Conservation (phyloP, 2,888 invertebrate genomes). For the Lutraria lutraria region DNA sequence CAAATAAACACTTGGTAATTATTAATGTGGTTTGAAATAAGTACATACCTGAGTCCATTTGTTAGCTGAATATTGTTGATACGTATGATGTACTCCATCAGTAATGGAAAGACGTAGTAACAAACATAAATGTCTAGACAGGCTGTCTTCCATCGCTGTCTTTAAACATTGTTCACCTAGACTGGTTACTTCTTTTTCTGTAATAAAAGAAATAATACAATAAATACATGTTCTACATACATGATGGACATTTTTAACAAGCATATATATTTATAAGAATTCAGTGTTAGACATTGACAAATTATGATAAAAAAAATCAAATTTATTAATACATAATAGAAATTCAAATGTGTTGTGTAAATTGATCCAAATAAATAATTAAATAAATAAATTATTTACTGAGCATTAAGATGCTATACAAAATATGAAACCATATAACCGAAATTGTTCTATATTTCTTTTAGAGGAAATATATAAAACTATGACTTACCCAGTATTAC, state of each 20-base stretch:
- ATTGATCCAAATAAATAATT: too few relatives aligned
- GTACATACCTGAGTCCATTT: conserved; percentile 41
- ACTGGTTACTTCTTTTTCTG: conserved; percentile 12
- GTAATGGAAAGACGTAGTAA: conserved; percentile 51
- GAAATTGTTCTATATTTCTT: not conserved
- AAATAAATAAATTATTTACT: too few relatives aligned
- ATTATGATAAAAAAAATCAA: not conserved
- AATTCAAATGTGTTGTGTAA: too few relatives aligned
- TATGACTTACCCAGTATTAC: conserved; percentile 1
- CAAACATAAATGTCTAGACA: conserved; percentile 42
- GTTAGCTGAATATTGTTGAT: conserved; percentile 37
- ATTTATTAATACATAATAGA: not conserved
- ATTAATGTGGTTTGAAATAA: too few relatives aligned
- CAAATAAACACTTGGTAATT: too few relatives aligned
- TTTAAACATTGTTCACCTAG: conserved; percentile 17
- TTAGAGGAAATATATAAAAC: not conserved
- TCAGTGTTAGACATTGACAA: not conserved
- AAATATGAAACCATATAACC: too few relatives aligned
- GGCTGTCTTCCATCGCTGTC: conserved; percentile 34
- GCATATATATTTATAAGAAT: not conserved
- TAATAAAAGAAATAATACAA: not conserved
- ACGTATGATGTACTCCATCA: conserved; percentile 52
- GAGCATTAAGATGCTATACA: too few relatives aligned
- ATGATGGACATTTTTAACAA: not conserved
- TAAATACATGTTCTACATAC: not conserved